Conservation (phyloP, 2,888 invertebrate genomes). For the Caenorhabditis afra region DNA sequence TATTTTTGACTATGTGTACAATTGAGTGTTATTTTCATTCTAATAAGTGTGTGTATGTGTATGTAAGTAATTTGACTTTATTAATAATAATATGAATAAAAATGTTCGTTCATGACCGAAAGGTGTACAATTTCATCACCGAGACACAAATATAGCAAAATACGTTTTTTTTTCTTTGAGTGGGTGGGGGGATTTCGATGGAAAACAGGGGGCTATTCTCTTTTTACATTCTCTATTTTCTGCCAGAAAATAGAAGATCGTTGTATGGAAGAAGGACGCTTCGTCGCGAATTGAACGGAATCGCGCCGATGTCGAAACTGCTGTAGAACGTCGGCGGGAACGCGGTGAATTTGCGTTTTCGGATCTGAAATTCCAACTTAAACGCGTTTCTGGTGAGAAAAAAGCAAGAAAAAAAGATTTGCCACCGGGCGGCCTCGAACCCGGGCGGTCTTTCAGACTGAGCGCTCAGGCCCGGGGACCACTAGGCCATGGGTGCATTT, state of each 20-base stretch:
- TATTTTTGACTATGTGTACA: too few species aligned
- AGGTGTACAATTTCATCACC: constrained; percentile 21
- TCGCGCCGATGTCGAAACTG: constrained; percentile 59
- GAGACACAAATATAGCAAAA: background rate
- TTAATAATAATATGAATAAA: constrained; percentile 18
- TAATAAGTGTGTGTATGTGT: too few species aligned
- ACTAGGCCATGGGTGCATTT: background rate
- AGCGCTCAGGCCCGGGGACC: background rate
- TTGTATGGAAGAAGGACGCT: constrained; percentile 55
- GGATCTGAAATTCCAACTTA: constrained; percentile 44
- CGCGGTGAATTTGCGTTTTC: constrained; percentile 66
- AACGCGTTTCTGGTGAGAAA: background rate
- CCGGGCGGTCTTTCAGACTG: background rate
- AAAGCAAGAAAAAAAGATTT: background rate
- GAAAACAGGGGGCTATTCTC: too few species aligned
- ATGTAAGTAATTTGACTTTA: constrained; percentile 4
- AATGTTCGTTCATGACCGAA: background rate
- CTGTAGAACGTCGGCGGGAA: constrained; percentile 67
- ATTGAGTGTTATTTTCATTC: too few species aligned
- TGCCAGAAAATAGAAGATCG: constrained; percentile 61
- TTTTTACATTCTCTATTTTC: constrained; percentile 21
- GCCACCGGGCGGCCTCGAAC: background rate
- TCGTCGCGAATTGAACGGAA: constrained; percentile 60
- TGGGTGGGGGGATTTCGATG: background rate
- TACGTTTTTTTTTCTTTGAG: background rate